A percentile compares a stretch with the other conserved stretches of the same genome.
Evolutionary conservation across 2,113 vertebrate genomes (phyloP).

Genomic region (Mirounga angustirostris): DNA sequence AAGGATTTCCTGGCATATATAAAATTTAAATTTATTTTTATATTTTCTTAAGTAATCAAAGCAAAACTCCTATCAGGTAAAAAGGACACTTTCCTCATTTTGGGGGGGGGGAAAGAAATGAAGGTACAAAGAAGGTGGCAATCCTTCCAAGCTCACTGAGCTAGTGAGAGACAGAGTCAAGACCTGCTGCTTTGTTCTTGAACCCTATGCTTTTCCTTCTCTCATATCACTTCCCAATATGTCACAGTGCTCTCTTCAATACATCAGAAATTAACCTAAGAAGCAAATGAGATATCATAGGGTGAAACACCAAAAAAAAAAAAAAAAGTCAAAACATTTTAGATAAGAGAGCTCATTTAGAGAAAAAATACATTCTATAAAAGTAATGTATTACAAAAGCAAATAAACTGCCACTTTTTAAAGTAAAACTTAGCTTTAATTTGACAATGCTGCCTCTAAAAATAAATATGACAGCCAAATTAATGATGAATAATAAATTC

Average conservation of each 20-base stretch:
- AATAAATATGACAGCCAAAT: background rate
- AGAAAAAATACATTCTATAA: background rate
- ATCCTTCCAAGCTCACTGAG: background rate
- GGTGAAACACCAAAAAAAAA: background rate
- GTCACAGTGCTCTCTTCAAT: background rate
- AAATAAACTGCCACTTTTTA: background rate
- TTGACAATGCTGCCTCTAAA: conserved; percentile 2
- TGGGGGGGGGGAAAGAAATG: conserved; percentile 16
- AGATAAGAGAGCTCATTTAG: background rate
- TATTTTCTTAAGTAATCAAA: background rate
- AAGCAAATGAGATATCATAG: background rate
- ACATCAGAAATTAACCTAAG: background rate
- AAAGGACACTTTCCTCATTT: background rate
- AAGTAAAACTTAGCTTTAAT: background rate
- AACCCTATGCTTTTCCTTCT: background rate
- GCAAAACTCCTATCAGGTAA: background rate
- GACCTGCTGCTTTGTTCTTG: background rate
- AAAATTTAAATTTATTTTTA: background rate
- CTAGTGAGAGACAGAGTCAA: background rate
- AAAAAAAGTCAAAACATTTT: background rate
- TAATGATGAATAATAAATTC: background rate
- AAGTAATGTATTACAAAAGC: background rate
- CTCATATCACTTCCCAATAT: background rate
- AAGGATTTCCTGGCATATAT: background rate
- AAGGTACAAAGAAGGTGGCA: background rate